Base-by-base conservation (phyloP, 2,797 vertebrate species). In the Glyptemys insculpta region DNA sequence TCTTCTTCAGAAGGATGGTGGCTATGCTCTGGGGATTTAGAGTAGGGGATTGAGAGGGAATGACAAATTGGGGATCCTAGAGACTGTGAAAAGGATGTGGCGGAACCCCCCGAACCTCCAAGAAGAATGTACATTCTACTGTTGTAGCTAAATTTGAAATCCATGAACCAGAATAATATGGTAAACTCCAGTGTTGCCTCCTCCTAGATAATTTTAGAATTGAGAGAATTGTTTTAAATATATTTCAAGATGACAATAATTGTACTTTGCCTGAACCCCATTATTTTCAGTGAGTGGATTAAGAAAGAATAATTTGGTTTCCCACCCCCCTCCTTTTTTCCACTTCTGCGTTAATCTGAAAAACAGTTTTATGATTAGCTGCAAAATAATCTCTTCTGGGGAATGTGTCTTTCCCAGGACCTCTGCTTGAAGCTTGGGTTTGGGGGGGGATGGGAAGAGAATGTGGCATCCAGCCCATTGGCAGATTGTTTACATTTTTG, bases 371-470 rank as follows among this genome's bases (percentile, higher is more conserved):
- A 34, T 93, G 41, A 7, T 93, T 83, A 86, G 4, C 34, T 91
- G 62, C 90, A 50, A 37, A 90, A 93, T 94, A 95, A 80, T 85
- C 83, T 76, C 76, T 88, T 65, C 54, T 11, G 65, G 31, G 68
- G 93, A 27, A 93, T 21, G 34, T 89, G 27, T 65, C n/a, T 81
- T 97, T 97, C 92, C 90, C 57, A 83, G 88, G 82, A 89, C 79
- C 80, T 96, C 54, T 83, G 88, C 68, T 85, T 93, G 62, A 53
- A 83, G 6, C 4, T 85, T 95, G 8, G 87, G 25, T 89, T 91
- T 94, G 56, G 56, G 68, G 4, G 56, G 10, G 92, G 49, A 21
- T 49, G 74, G 78, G 65, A 93, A 86, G 23, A 37, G 49, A 88
- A 72, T 84, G 91, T 93, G 79, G 82, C 34, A 87, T 2, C 1